Base-by-base conservation (phyloP, 1,140 invertebrate genomes). In the Drosophila bifasciata region DNA sequence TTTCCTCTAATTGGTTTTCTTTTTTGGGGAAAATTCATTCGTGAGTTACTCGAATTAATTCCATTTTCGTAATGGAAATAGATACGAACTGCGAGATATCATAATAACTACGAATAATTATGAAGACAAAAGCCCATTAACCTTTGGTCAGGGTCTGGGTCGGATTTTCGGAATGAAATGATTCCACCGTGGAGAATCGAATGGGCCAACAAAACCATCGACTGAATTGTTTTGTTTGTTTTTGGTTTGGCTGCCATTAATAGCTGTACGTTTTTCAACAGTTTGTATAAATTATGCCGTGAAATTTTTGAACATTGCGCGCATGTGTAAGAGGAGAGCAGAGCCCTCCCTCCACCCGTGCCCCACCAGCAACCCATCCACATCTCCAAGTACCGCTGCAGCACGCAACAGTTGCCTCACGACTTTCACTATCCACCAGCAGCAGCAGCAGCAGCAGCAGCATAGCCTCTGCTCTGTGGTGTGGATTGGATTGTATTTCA, bases 211-310 rank as follows among this genome's bases (percentile, higher is more conserved):
- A 17, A 17, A 40, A 21, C 49, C 21, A 68, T 46, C 55, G 28
- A 66, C 46, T 56, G 39, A 13, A 36, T 13, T 11, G 28, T 48
- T 73, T 70, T 56, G 50, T 52, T 52, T 46, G 50, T 48, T 72
- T 55, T 71, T 64, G 32, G 46, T 60, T 49, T 28, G 32, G 32
- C 9, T 11, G 32, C 11, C 32, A 36, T 36, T 36, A 36, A 36
- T 36, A 36, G 32, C 32, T 36, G 32, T 36, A 43, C 45, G 40
- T 50, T 67, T 68, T 78, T 86, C 72, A 81, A 86, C 69, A 74
- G 76, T 80, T 86, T 75, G 81, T 86, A 70, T 81, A 80, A 80
- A 81, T 86, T 85, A 85, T 85, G 77, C 67, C 76, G 63, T 76
- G 67, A 63, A 83, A 75, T 75, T 41, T 84, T 66, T 80, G 51